Conservation (phyloP, 2,113 vertebrate species). For the Tenebrosternarchus preto region DNA sequence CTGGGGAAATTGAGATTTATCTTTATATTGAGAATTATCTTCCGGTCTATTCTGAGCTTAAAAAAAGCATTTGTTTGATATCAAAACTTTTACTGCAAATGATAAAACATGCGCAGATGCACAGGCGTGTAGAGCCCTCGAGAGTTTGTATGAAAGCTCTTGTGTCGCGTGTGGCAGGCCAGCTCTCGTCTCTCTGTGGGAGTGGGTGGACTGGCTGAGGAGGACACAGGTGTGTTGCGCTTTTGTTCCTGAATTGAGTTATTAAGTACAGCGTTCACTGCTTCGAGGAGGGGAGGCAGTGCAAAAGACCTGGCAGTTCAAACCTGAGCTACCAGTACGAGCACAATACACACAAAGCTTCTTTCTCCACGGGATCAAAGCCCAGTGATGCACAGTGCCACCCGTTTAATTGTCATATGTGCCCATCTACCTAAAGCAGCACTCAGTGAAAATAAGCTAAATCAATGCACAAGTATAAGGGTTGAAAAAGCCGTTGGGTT, state of each 20-base stretch:
- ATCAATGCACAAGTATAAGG: conserved; percentile 15
- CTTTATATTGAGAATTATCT: no score
- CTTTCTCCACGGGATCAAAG: conserved; percentile 50
- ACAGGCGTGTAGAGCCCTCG: neutral
- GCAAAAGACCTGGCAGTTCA: conserved; percentile 14
- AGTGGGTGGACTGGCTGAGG: neutral
- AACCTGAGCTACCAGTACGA: neutral
- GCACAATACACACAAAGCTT: conserved; percentile 25
- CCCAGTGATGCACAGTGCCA: conserved; percentile 29
- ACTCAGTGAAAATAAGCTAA: conserved; percentile 1
- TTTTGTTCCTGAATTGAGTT: conserved; percentile 43
- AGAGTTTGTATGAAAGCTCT: conserved; percentile 7
- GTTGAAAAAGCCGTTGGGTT: neutral
- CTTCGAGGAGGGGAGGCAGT: neutral
- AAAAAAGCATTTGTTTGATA: conserved; percentile 10
- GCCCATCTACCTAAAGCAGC: neutral
- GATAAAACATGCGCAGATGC: neutral
- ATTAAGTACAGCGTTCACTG: conserved; percentile 43
- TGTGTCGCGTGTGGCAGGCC: neutral
- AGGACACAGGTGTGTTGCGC: conserved; percentile 39
- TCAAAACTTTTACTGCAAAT: neutral
- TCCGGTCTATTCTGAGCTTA: neutral
- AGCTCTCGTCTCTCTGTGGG: neutral
- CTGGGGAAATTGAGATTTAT: neutral
- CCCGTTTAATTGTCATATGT: conserved; percentile 36